Conservation (phyloP, 2,888 invertebrate genomes). For the Calameuta idolon region DNA sequence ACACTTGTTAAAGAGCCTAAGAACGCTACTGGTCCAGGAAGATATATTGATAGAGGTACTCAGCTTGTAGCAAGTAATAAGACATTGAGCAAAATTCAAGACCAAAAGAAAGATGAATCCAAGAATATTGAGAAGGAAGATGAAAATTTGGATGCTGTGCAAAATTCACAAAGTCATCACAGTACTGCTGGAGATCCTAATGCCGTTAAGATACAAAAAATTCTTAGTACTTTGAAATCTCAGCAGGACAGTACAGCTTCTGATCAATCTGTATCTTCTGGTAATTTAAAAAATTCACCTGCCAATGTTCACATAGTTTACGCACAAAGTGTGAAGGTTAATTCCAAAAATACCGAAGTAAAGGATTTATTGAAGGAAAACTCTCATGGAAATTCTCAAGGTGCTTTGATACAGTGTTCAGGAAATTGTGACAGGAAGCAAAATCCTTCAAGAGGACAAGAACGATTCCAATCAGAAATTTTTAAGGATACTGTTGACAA, state of each 20-base stretch:
- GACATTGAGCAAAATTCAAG: not conserved
- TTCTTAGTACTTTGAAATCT: not conserved
- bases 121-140: not conserved
- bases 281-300: slow-evolving; percentile 7
- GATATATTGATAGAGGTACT: not conserved
- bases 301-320: slow-evolving; percentile 40
- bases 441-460: slow-evolving; percentile 4
- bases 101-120: not conserved
- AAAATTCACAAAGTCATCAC: not conserved
- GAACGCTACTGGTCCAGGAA: not conserved
- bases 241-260: not conserved
- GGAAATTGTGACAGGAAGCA: slow-evolving; percentile 15
- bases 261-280: not conserved
- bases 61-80: not conserved
- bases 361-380: not conserved
- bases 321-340: slow-evolving; percentile 25
- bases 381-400: not conserved
- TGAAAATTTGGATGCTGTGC: not conserved
- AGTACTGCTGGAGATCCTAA: not conserved
- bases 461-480: not conserved
- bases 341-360: not conserved
- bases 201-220: not conserved
- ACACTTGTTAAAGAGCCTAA: slow-evolving; percentile 55
- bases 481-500: not conserved
- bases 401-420: slow-evolving; percentile 7